Evolutionary conservation across 2,797 vertebrate species (phyloP).

Genomic region (Gymnopithys bicolor): DNA sequence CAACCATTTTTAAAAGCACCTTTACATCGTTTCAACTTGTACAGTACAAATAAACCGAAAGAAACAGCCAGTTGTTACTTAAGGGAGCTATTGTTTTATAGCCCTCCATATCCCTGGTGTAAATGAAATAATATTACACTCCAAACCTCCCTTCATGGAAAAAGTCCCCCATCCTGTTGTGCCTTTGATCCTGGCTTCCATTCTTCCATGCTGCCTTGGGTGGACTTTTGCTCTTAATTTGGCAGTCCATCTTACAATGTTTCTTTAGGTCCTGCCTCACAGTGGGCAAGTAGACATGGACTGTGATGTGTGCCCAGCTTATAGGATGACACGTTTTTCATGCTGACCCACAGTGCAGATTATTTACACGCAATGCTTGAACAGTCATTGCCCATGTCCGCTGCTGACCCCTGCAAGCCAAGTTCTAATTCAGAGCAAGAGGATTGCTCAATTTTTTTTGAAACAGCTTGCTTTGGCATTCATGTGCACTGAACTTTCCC

Average conservation of each 20-base stretch:
- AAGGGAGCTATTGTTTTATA: background rate
- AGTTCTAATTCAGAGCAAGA: background rate
- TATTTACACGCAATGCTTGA: background rate
- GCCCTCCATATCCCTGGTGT: background rate
- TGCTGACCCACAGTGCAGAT: background rate
- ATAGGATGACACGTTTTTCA: background rate
- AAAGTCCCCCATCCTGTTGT: background rate
- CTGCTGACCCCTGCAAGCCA: background rate
- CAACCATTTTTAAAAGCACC: slow-evolving; percentile 27
- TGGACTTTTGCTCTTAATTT: background rate
- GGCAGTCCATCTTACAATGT: background rate
- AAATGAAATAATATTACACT: background rate
- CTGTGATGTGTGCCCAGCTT: background rate
- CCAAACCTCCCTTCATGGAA: background rate
- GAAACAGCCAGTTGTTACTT: background rate
- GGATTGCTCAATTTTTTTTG: background rate
- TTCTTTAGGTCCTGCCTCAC: background rate
- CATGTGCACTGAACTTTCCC: background rate
- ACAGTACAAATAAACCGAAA: background rate
- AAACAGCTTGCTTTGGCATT: background rate
- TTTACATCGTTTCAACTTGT: background rate
- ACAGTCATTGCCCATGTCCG: background rate
- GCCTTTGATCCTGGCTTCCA: background rate
- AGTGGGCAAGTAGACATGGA: background rate
- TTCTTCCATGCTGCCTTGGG: background rate